Conservation (phyloP, 2,797 vertebrate species). For the Syngnathus acus region DNA sequence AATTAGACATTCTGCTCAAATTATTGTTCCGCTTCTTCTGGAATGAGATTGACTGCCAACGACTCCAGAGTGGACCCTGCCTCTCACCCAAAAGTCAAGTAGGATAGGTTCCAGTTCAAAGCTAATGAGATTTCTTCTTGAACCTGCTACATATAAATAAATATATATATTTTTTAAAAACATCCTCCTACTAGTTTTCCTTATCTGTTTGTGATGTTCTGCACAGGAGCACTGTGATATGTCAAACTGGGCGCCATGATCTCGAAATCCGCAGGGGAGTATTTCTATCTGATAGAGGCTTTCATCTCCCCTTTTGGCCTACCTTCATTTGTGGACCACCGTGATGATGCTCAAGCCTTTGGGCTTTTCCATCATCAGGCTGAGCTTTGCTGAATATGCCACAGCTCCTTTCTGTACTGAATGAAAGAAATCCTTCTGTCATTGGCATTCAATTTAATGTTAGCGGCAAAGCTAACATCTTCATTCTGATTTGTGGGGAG, state of each 20-base stretch:
- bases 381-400: slow-evolving; percentile 86
- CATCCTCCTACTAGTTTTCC: neutral
- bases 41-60: too few relatives aligned
- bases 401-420: slow-evolving; percentile 80
- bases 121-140: too few relatives aligned
- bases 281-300: slow-evolving; percentile 84
- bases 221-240: slow-evolving; percentile 85
- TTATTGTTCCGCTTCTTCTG: too few relatives aligned
- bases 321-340: slow-evolving; percentile 86
- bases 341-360: slow-evolving; percentile 86
- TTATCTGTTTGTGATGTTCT: slow-evolving; percentile 8
- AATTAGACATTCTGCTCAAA: too few relatives aligned
- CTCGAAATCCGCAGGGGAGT: slow-evolving; percentile 87
- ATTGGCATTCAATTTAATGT: slow-evolving; percentile 9
- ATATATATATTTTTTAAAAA: too few relatives aligned
- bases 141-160: too few relatives aligned
- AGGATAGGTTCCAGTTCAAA: too few relatives aligned
- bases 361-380: slow-evolving; percentile 84
- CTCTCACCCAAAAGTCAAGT: too few relatives aligned
- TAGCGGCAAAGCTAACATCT: neutral
- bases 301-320: slow-evolving; percentile 76
- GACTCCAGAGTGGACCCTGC: too few relatives aligned
- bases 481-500: neutral
- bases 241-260: slow-evolving; percentile 95
- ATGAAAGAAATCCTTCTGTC: slow-evolving; percentile 73